Percentiles rank a stretch among this genome's conserved stretches.
phyloP scores from a whole-genome alignment of 2,888 invertebrate species.

The Lacanobia wlatinum region DNA sequence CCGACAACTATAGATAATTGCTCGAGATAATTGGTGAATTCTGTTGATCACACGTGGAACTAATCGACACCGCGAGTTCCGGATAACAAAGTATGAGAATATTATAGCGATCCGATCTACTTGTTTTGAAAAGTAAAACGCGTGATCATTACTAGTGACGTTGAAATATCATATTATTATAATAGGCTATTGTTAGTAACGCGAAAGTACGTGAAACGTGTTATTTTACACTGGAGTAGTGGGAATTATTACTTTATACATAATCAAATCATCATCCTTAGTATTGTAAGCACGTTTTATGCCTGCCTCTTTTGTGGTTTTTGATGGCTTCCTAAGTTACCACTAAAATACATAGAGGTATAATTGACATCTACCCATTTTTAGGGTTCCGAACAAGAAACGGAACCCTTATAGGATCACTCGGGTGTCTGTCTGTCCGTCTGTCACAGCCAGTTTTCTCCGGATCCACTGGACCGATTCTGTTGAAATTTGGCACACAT shows the following conservation, averaged over 20 bases:
- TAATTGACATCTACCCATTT: too few species aligned
- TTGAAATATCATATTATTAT: constrained; percentile 22
- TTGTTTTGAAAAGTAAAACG: constrained; percentile 77
- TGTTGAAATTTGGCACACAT: too few species aligned
- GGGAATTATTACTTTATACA: constrained; percentile 21
- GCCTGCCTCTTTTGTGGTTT: neutral
- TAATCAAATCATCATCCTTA: constrained; percentile 16
- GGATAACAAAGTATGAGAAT: constrained; percentile 72
- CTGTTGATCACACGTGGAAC: constrained; percentile 80
- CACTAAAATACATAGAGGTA: too few species aligned
- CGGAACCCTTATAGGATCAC: too few species aligned
- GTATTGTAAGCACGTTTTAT: constrained; percentile 8
- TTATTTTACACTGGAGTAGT: constrained; percentile 31
- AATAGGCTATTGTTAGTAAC: constrained; percentile 26
- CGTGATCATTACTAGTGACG: constrained; percentile 69
- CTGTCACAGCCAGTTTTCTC: too few species aligned
- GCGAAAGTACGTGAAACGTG: constrained; percentile 24
- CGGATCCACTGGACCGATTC: too few species aligned
- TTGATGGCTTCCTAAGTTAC: neutral
- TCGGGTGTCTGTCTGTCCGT: too few species aligned
- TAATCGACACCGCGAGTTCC: constrained; percentile 82
- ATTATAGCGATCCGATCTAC: constrained; percentile 80
- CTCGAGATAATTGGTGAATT: constrained; percentile 80
- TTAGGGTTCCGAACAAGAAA: too few species aligned
- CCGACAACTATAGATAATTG: constrained; percentile 79